phyloP scores from a whole-genome alignment of 2,888 invertebrate species.

The Standfussiana lucernea region DNA sequence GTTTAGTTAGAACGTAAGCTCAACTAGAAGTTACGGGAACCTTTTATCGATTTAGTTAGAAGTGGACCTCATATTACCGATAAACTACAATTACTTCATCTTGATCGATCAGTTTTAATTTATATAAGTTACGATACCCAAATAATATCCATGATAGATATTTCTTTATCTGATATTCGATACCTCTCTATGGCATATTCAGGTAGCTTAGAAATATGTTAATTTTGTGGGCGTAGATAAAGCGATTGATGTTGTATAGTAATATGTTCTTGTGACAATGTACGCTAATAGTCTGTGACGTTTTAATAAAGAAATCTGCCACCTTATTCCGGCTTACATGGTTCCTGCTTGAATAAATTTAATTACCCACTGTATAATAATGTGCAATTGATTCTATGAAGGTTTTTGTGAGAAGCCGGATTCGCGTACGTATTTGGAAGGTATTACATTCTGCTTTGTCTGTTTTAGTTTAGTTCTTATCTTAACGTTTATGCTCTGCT shows the following conservation, averaged over 20 bases:
- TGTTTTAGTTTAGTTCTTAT: conserved; percentile 27
- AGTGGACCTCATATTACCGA: not conserved
- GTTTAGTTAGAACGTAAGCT: not conserved
- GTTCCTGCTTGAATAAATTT: conserved; percentile 74
- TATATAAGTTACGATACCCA: not conserved
- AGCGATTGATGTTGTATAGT: conserved; percentile 26
- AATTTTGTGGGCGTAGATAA: conserved; percentile 59
- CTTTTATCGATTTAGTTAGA: conserved; percentile 1
- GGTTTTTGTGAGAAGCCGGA: conserved; percentile 59
- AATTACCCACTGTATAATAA: conserved; percentile 31
- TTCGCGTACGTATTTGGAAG: conserved; percentile 34
- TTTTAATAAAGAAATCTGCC: conserved; percentile 66
- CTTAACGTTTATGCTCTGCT: conserved; percentile 19
- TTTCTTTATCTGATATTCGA: conserved; percentile 21
- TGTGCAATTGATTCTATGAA: conserved; percentile 42
- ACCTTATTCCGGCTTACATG: conserved; percentile 62
- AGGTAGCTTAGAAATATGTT: conserved; percentile 52
- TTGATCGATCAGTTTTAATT: conserved; percentile 23
- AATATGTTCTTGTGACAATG: conserved; percentile 49
- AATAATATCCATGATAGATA: conserved; percentile 25
- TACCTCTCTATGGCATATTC: conserved; percentile 29
- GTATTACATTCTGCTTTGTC: conserved; percentile 25
- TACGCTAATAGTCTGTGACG: conserved; percentile 63
- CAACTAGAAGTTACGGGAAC: not conserved
- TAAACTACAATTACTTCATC: conserved; percentile 27